phyloP scores from a whole-genome alignment of 1,140 invertebrate species.

The Dreissena rostriformis region DNA sequence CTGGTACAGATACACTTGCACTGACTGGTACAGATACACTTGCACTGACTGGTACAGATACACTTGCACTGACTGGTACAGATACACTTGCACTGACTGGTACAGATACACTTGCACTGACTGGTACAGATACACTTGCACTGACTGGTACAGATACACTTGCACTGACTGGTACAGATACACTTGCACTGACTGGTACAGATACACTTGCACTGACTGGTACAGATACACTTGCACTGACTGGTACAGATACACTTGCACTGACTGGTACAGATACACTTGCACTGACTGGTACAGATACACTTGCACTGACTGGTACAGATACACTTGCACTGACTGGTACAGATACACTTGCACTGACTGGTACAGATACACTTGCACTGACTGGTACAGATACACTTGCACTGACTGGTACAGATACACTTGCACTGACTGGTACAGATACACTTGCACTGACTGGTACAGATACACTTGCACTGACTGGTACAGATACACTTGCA shows the following conservation, averaged over 20 bases:
- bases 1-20: no score
- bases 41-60: no score
- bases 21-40: conserved; percentile 27
- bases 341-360: conserved; percentile 8
- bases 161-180: conserved; percentile 23
- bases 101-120: conserved; percentile 8
- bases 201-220: conserved; percentile 7
- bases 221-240: conserved; percentile 29
- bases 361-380: conserved; percentile 24
- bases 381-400: no score
- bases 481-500: no score
- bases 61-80: conserved; percentile 12
- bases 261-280: conserved; percentile 27
- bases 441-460: conserved; percentile 7
- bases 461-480: conserved; percentile 29
- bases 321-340: no score
- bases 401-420: conserved; percentile 23
- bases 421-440: no score
- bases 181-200: no score
- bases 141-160: no score
- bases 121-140: conserved; percentile 24
- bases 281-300: no score
- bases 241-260: no score
- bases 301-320: conserved; percentile 12
- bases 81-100: no score